These are phyloP conservation scores for Argya squamiceps DNA, from an alignment of 2,797 vertebrate genomes.

Conservation along the genomic window DNA sequence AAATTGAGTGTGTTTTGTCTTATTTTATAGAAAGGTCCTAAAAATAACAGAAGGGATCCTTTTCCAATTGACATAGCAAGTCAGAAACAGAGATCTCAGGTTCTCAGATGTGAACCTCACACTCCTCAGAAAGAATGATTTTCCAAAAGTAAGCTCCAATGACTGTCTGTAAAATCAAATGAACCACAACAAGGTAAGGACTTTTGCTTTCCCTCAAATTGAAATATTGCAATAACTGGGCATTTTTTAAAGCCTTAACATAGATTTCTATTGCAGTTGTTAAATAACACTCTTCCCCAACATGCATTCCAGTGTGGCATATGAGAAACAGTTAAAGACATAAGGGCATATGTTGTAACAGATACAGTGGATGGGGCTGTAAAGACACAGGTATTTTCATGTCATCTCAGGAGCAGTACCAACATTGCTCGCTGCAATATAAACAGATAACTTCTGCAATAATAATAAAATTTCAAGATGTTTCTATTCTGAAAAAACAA, in stretches of 20 bases:
- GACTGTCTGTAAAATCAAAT: neutral
- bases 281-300: neutral
- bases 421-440: neutral
- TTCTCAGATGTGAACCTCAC: neutral
- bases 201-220: neutral
- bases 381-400: neutral
- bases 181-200: neutral
- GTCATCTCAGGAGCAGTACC: neutral
- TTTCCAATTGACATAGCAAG: neutral
- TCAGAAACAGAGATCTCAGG: neutral
- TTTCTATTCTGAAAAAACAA: conserved; percentile 5
- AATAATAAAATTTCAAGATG: conserved; percentile 21
- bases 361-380: neutral
- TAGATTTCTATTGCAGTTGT: neutral
- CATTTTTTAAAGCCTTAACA: neutral
- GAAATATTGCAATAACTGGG: neutral
- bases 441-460: conserved; percentile 17
- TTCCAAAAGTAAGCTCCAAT: neutral
- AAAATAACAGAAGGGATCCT: neutral
- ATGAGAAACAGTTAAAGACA: neutral
- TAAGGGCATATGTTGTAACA: neutral
- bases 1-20: neutral
- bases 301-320: neutral
- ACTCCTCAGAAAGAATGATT: neutral
- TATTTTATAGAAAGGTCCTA: neutral